These are phyloP conservation scores for Porites divaricata DNA, from an alignment of 92 coral and sea anemone genomes.

Conservation along the genomic window DNA sequence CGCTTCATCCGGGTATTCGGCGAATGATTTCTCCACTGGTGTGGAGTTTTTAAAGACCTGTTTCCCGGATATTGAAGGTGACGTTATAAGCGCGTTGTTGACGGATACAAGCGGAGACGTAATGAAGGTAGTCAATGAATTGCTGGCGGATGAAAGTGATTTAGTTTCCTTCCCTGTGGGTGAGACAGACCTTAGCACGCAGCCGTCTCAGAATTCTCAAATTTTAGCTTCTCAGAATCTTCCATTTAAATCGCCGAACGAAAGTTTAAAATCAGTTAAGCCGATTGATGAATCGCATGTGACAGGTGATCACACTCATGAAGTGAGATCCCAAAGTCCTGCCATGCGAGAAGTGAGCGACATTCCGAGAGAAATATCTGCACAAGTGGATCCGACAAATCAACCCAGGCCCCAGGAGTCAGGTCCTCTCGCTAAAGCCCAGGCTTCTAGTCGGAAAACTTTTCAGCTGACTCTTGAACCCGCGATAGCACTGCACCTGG, in stretches of 20 bases:
- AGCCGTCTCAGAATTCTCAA: neutral
- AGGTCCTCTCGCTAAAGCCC: neutral
- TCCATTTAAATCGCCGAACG: neutral
- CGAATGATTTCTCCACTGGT: slow-evolving; percentile 25
- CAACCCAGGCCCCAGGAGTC: slow-evolving; percentile 5
- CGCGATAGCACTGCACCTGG: slow-evolving; percentile 90
- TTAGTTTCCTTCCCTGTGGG: neutral
- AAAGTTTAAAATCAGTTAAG: neutral
- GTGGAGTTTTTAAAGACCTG: slow-evolving; percentile 80
- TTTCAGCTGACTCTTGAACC: slow-evolving; percentile 92
- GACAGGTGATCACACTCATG: neutral
- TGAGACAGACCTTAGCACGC: neutral
- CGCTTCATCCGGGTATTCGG: slow-evolving; percentile 30
- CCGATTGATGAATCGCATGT: neutral
- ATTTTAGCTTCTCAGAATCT: neutral
- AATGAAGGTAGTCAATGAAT: slow-evolving; percentile 66
- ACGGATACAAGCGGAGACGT: slow-evolving; percentile 52
- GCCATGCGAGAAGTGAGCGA: neutral
- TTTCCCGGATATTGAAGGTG: slow-evolving; percentile 71
- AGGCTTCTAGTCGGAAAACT: slow-evolving; percentile 25
- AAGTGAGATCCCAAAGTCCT: neutral
- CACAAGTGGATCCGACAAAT: slow-evolving; percentile 13
- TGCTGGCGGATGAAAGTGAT: slow-evolving; percentile 44
- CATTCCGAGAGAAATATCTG: neutral
- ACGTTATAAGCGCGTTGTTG: slow-evolving; percentile 40